Evolutionary conservation across 2,113 vertebrate genomes (phyloP).

Genomic region (Symphodus melops): DNA sequence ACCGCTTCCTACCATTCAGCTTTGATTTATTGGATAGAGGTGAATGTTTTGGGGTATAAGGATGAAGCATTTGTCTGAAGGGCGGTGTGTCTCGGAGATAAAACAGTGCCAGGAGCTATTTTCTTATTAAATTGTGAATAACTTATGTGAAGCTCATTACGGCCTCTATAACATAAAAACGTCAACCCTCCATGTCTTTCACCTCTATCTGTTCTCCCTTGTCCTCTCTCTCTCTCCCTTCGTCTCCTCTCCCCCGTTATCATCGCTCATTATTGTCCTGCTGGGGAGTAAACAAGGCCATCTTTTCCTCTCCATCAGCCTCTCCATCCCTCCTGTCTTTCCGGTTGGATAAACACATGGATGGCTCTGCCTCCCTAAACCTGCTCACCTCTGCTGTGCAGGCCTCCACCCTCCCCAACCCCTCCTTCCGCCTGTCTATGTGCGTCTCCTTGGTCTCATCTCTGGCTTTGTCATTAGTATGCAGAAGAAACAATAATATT

Average conservation of each 20-base stretch:
- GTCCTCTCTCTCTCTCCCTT: constrained; percentile 17
- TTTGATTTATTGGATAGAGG: constrained; percentile 1
- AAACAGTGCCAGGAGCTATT: neutral
- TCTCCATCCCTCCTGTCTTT: constrained; percentile 27
- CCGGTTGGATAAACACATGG: constrained; percentile 36
- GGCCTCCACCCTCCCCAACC: neutral
- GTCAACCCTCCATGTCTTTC: constrained; percentile 21
- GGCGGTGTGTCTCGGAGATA: constrained; percentile 2
- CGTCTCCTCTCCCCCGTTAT: constrained; percentile 26
- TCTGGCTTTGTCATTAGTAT: constrained; percentile 50
- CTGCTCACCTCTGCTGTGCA: constrained; percentile 30
- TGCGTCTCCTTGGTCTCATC: constrained; percentile 27
- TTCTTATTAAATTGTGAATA: constrained; percentile 27
- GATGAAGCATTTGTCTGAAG: constrained; percentile 10
- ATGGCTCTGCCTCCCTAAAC: constrained; percentile 21
- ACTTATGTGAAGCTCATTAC: constrained; percentile 32
- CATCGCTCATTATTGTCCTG: constrained; percentile 57
- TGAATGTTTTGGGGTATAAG: neutral
- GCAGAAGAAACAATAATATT: constrained; percentile 56
- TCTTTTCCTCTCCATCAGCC: constrained; percentile 29
- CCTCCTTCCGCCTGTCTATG: neutral
- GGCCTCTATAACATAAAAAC: neutral
- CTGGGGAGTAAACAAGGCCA: constrained; percentile 60
- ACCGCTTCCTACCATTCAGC: neutral
- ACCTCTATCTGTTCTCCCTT: constrained; percentile 32